These are phyloP conservation scores for Eucera pruinosa DNA, from an alignment of 2,888 invertebrate genomes.

Conservation along the genomic window DNA sequence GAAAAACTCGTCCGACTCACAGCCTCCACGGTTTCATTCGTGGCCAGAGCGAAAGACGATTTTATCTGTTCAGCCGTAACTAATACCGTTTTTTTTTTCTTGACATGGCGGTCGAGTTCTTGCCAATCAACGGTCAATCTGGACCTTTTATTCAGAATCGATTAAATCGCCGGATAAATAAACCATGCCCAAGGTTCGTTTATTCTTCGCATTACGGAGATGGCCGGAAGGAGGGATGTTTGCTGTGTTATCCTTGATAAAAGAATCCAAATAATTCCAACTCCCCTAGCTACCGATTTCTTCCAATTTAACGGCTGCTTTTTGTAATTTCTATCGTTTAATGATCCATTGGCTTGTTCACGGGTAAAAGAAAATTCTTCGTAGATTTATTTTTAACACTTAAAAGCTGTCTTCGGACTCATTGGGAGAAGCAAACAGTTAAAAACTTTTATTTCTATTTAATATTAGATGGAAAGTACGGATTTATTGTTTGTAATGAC, in stretches of 20 bases:
- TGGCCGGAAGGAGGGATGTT: slow-evolving; percentile 21
- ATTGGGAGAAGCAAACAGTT: too few relatives aligned
- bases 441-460: too few relatives aligned
- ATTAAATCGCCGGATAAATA: slow-evolving; percentile 69
- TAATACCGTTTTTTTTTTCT: slow-evolving; percentile 75
- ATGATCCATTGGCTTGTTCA: not conserved
- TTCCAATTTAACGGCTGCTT: not conserved
- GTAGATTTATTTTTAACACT: too few relatives aligned
- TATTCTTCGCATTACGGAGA: slow-evolving; percentile 53
- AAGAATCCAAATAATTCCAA: slow-evolving; percentile 16
- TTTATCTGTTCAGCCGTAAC: slow-evolving; percentile 70
- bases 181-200: slow-evolving; percentile 58
- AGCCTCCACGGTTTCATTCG: slow-evolving; percentile 53
- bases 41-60: slow-evolving; percentile 57
- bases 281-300: slow-evolving; percentile 30
- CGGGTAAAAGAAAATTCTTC: too few relatives aligned
- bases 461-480: too few relatives aligned
- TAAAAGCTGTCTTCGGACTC: too few relatives aligned
- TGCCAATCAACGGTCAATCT: slow-evolving; percentile 69
- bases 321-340: too few relatives aligned
- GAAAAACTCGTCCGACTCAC: slow-evolving; percentile 61
- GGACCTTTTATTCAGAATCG: slow-evolving; percentile 66
- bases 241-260: slow-evolving; percentile 42
- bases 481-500: too few relatives aligned
- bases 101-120: slow-evolving; percentile 69